Base-by-base conservation (phyloP, 1,140 invertebrate genomes). In the Nymphalis io region DNA sequence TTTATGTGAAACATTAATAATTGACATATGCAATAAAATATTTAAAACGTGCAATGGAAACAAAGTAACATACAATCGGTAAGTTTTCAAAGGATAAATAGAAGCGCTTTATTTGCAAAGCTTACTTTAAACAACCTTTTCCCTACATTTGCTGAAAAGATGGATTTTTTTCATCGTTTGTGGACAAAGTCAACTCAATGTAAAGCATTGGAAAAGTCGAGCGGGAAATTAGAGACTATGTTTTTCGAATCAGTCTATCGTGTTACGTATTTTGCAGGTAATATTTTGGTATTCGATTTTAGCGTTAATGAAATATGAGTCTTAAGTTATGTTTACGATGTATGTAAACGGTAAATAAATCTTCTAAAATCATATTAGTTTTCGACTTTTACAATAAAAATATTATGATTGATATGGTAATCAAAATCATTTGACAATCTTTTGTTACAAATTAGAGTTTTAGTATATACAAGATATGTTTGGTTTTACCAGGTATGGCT, bases 171-270 rank as follows among this genome's bases (percentile, higher is more conserved):
- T 20, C 67, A 69, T 46, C 68, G 68, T 39, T 5, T 79, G 33
- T 88, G 84, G 84, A 78, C 57, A 58, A 82, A 71, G 65, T 58
- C 82, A 44, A 82, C 84, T 23, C 64, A 80, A 53, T 84, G 83
- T 1, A 80, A 75, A 64, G 80, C 84, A 2, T 51, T 89, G 27
- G 76, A 84, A 46, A 63, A 77, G 13, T 81, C 80, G 10, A 81
- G 77, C 27, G 83, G 84, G n/a, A 55, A 76, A 59, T 68, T 78
- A n/a, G 87, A 89, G 70, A 79, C 68, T 8, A 38, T 72, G 13
- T 87, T 87, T 75, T 89, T 87, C 72, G 83, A 84, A 61, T 77
- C 79, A 18, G 73, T 84, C 12, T 87, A 87, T 46, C 78, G 87
- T 64, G 73, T 87, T 18, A 68, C 78, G 1, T 89, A 88, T 69